phyloP scores from a whole-genome alignment of 2,888 invertebrate species.

The Unio delphinus region DNA sequence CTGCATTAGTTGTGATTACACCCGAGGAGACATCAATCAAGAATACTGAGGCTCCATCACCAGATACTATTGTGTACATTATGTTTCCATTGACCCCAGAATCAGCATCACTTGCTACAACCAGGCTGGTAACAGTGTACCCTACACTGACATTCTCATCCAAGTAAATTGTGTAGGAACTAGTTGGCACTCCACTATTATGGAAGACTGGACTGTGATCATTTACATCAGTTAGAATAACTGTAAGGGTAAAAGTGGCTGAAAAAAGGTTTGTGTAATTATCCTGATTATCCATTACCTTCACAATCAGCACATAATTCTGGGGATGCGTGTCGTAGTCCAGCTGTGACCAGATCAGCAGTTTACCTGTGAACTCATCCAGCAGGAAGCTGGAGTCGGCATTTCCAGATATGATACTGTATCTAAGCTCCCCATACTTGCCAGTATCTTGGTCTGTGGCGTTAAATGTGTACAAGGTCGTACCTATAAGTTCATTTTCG shows the following conservation, averaged over 20 bases:
- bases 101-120: constrained; percentile 38
- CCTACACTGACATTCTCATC: constrained; percentile 37
- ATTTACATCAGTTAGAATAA: constrained; percentile 46
- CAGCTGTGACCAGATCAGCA: constrained; percentile 45
- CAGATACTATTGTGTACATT: constrained; percentile 39
- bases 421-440: constrained; percentile 28
- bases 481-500: constrained; percentile 45
- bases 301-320: constrained; percentile 33
- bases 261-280: constrained; percentile 16
- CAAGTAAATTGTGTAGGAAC: constrained; percentile 32
- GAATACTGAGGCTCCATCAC: constrained; percentile 46
- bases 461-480: constrained; percentile 34
- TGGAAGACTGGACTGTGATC: constrained; percentile 47
- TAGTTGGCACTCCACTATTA: constrained; percentile 3
- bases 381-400: constrained; percentile 34
- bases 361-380: constrained; percentile 41
- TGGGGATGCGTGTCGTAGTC: constrained; percentile 51
- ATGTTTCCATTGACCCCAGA: constrained; percentile 44
- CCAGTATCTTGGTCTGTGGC: constrained; percentile 56
- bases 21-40: constrained; percentile 45
- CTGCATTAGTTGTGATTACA: constrained; percentile 29
- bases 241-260: constrained; percentile 31
- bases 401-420: constrained; percentile 21
- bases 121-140: constrained; percentile 17
- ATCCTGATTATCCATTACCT: constrained; percentile 41